phyloP scores from a whole-genome alignment of 2,797 vertebrate species.

The Fundulus diaphanus region DNA sequence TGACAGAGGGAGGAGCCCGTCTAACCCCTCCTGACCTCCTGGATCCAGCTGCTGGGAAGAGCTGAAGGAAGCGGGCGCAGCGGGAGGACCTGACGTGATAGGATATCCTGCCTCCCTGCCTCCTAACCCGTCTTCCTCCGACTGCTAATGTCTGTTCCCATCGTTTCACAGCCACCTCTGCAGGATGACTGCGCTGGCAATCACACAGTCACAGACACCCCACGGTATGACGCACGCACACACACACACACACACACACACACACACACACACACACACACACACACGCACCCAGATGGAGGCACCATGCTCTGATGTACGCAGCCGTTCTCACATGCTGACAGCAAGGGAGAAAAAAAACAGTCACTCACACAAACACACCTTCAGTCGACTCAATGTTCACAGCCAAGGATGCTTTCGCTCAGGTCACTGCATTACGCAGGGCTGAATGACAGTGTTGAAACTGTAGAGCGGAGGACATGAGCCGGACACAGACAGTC shows the following conservation, averaged over 20 bases:
- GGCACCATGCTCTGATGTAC: slow-evolving; percentile 26
- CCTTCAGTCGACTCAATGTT: slow-evolving; percentile 62
- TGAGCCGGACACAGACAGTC: slow-evolving; percentile 47
- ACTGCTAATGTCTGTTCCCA: slow-evolving; percentile 60
- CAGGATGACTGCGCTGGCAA: slow-evolving; percentile 42
- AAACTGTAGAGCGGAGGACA: slow-evolving; percentile 48
- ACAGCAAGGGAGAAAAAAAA: slow-evolving; percentile 48
- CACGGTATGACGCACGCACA: slow-evolving; percentile 31
- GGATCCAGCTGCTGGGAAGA: slow-evolving; percentile 72
- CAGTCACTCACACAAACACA: slow-evolving; percentile 30
- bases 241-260: neutral
- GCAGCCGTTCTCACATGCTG: slow-evolving; percentile 52
- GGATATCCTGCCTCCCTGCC: slow-evolving; percentile 81
- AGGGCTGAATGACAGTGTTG: slow-evolving; percentile 62
- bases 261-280: too few species aligned
- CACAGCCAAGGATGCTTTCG: slow-evolving; percentile 60
- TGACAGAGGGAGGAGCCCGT: slow-evolving; percentile 67
- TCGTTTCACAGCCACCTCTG: slow-evolving; percentile 65
- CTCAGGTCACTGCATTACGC: slow-evolving; percentile 52
- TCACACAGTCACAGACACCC: slow-evolving; percentile 35
- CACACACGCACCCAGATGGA: slow-evolving; percentile 38
- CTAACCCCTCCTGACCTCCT: slow-evolving; percentile 75
- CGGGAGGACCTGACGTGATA: slow-evolving; percentile 65
- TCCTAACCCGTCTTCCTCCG: slow-evolving; percentile 73
- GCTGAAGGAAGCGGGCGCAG: slow-evolving; percentile 76